phyloP scores from a whole-genome alignment of 2,113 vertebrate species.

The Crotalus horridus region DNA sequence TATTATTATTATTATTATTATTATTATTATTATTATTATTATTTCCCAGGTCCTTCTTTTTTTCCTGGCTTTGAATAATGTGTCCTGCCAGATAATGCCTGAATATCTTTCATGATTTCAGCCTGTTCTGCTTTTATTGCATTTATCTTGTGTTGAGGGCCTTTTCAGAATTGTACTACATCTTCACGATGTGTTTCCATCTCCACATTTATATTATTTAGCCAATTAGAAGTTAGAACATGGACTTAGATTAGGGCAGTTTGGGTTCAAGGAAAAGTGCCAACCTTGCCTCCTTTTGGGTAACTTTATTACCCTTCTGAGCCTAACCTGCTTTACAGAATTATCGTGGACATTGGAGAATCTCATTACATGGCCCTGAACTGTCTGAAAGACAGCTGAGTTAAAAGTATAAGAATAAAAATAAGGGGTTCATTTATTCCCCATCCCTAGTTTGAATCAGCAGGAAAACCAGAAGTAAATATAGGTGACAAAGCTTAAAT shows the following conservation, averaged over 20 bases:
- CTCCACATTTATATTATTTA: background rate
- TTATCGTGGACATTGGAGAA: background rate
- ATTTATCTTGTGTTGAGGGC: background rate
- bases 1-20: too few relatives aligned
- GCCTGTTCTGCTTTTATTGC: background rate
- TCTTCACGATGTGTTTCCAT: background rate
- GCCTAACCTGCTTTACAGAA: background rate
- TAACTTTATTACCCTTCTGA: background rate
- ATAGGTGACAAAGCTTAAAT: background rate
- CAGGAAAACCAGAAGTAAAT: background rate
- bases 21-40: too few relatives aligned
- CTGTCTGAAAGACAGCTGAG: background rate
- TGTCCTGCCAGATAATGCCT: background rate
- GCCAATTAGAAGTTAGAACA: background rate
- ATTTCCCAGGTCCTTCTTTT: background rate
- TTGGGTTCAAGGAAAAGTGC: background rate
- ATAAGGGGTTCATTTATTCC: background rate
- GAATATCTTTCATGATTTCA: background rate
- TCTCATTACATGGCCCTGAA: background rate
- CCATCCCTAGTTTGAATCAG: background rate
- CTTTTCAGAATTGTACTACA: background rate
- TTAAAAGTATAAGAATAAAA: background rate
- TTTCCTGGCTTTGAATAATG: background rate
- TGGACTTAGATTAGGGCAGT: background rate
- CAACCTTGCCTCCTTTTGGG: background rate